Base-by-base conservation (phyloP, 2,888 invertebrate species). In the Microplitis deprimator region DNA sequence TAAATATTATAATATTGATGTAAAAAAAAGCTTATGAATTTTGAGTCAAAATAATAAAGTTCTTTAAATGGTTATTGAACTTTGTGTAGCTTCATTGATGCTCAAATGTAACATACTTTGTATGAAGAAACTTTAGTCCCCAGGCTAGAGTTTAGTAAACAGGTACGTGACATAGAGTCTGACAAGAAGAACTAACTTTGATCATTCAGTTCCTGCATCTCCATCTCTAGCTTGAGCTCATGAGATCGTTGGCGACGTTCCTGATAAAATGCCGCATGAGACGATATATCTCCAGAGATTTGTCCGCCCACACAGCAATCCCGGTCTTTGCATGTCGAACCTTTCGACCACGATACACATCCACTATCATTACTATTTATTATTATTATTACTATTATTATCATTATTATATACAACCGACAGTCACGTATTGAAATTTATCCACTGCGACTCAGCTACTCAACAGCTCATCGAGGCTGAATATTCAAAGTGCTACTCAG, bases 111-210 rank as follows among this genome's bases (percentile, higher is more conserved):
- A 50, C 10, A 50, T 50, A 50, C 50, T 50, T 50, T 50, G 50
- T 50, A 50, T 50, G 50, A 50, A 50, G 8, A 50, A 50, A 50
- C 10, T 50, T 50, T 50, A 50, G 50, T 50, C 50, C 50, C 50
- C 8, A 13, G 50, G 50, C 50, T 50, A 13, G 50, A 50, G 20
- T 62, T 71, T 72, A 77, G 77, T 80, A 81, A 80, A 79, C 79
- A 80, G 77, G 68, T 76, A 78, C 81, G 79, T 79, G 81, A 79
- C 78, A 75, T 71, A 69, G 29, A 29, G 78, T 76, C 73, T 72
- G 74, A 73, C 76, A 80, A 72, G 68, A 72, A 65, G 16, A 16
- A 78, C 72, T 72, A 79, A 80, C 81, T 81, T 81, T 81, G 81
- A 81, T 81, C 79, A 76, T 77, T 79, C 70, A 40, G 29, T 29